Evolutionary conservation across 2,888 invertebrate genomes (phyloP).

Genomic region (Parapristionchus giblindavisi): DNA sequence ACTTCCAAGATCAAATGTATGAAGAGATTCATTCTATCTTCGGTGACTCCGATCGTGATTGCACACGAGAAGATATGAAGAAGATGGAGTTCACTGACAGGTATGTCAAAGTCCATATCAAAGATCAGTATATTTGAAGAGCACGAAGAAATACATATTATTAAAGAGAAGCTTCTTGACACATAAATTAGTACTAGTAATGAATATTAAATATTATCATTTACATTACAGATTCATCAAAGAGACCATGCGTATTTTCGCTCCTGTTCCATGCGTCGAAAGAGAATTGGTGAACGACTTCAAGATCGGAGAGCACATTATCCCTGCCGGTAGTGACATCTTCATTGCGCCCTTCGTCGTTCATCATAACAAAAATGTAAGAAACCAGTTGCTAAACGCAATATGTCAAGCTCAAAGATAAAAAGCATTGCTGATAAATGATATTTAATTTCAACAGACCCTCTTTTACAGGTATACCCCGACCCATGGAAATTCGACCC

Average conservation of each 20-base stretch:
- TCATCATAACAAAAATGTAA: slow-evolving; percentile 67
- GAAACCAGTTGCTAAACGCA: slow-evolving; percentile 50
- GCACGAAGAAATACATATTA: too few species aligned
- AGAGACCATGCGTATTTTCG: slow-evolving; percentile 40
- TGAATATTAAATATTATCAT: neutral
- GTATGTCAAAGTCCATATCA: slow-evolving; percentile 24
- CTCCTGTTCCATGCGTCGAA: slow-evolving; percentile 40
- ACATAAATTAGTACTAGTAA: too few species aligned
- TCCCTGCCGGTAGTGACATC: slow-evolving; percentile 59
- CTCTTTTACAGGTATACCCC: slow-evolving; percentile 65
- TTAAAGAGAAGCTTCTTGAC: too few species aligned
- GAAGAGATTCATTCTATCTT: slow-evolving; percentile 24
- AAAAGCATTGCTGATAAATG: neutral
- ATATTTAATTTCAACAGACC: neutral
- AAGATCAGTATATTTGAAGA: neutral
- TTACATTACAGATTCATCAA: slow-evolving; percentile 26
- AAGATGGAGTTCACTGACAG: slow-evolving; percentile 48
- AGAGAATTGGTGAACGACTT: slow-evolving; percentile 59
- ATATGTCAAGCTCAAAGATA: neutral
- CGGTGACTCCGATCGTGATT: slow-evolving; percentile 48
- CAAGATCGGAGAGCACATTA: slow-evolving; percentile 31
- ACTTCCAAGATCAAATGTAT: slow-evolving; percentile 42
- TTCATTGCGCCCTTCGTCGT: slow-evolving; percentile 48
- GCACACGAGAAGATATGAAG: slow-evolving; percentile 49
- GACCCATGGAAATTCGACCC: slow-evolving; percentile 70